Conservation (phyloP, 2,797 vertebrate species). For the Catostomus latipinnis region DNA sequence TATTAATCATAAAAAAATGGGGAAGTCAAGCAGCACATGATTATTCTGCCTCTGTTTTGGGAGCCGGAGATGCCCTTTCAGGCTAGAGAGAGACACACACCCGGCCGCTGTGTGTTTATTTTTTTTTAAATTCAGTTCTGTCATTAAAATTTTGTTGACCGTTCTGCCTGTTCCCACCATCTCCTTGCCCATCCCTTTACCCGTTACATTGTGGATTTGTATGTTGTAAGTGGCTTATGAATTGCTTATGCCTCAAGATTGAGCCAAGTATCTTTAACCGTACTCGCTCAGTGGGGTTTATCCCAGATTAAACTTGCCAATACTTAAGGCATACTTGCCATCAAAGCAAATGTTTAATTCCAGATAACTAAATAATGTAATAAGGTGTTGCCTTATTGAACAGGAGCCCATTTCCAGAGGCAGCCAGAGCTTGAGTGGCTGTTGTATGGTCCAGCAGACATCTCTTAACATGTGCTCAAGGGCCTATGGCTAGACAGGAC, state of each 20-base stretch:
- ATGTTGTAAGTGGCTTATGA: conserved; percentile 21
- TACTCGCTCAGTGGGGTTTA: conserved; percentile 6
- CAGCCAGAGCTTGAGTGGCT: conserved; percentile 23
- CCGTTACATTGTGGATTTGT: not conserved
- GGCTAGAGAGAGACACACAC: no score
- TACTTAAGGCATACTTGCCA: not conserved
- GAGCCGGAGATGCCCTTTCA: no score
- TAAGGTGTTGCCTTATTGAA: conserved; percentile 31
- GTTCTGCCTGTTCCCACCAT: no score
- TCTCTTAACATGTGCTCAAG: conserved; percentile 20
- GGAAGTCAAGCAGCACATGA: conserved; percentile 23
- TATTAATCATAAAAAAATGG: not conserved
- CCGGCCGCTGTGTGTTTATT: no score
- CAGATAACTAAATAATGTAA: conserved; percentile 29
- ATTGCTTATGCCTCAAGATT: not conserved
- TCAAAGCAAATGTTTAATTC: conserved; percentile 12
- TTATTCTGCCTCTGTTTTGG: not conserved
- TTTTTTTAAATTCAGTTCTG: no score
- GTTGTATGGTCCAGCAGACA: conserved; percentile 18
- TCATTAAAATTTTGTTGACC: no score
- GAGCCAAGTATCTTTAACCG: not conserved
- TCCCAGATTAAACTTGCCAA: not conserved
- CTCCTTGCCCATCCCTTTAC: no score
- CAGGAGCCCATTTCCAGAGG: conserved; percentile 15
- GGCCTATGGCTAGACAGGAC: conserved; percentile 7